A percentile compares a stretch with the other conserved stretches of the same genome.
Evolutionary conservation across 2,113 vertebrate species (phyloP).

Genomic region (Jaculus jaculus): DNA sequence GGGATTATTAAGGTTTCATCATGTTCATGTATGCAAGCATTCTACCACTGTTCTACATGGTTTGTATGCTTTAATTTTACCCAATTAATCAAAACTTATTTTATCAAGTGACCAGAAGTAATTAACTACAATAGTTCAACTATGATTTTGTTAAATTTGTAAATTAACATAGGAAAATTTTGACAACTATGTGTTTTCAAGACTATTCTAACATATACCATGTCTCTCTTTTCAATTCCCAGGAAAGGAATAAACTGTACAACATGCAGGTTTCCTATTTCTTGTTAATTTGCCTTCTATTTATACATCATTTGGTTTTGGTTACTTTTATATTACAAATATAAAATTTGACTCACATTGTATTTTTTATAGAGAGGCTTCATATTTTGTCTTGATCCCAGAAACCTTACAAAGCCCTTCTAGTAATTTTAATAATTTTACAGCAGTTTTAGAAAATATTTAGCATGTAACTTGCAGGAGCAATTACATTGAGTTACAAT

Average conservation of each 20-base stretch:
- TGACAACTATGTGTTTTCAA: not conserved
- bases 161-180: constrained; percentile 48
- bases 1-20: not conserved
- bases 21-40: not conserved
- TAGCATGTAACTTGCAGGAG: not conserved
- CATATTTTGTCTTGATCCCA: constrained; percentile 18
- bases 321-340: not conserved
- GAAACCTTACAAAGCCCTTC: not conserved
- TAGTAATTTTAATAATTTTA: constrained; percentile 29
- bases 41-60: not conserved
- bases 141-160: not conserved
- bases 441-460: not conserved
- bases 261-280: not conserved
- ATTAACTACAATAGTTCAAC: not conserved
- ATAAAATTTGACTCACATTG: constrained; percentile 8
- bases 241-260: not conserved
- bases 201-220: not conserved
- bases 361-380: not conserved
- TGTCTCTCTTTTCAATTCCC: not conserved
- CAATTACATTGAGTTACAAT: not conserved
- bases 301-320: constrained; percentile 10
- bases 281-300: not conserved
- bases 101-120: constrained; percentile 14
- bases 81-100: constrained; percentile 3
- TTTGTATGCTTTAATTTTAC: not conserved